Percentiles rank a stretch among this genome's conserved stretches.
phyloP scores from a whole-genome alignment of 1,140 invertebrate genomes.

The Penaeus vannamei region DNA sequence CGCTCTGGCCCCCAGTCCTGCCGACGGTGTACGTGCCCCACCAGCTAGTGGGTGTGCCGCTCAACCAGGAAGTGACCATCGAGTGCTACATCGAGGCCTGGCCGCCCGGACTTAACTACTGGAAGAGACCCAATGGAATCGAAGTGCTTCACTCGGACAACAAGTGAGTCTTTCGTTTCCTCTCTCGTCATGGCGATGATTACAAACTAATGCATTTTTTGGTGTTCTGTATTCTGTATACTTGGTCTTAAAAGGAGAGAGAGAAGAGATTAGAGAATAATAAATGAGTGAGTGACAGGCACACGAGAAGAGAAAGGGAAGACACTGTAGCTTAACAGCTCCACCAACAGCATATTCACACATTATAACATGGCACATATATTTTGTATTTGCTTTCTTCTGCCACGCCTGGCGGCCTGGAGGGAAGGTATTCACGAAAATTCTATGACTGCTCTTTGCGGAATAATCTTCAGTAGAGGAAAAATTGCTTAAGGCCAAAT shows the following conservation, averaged over 20 bases:
- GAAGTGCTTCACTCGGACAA: slow-evolving; percentile 80
- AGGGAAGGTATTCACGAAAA: too few relatives aligned
- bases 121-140: slow-evolving; percentile 63
- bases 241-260: neutral
- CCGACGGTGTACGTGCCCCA: slow-evolving; percentile 90
- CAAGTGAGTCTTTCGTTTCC: slow-evolving; percentile 42
- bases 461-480: too few relatives aligned
- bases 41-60: slow-evolving; percentile 87
- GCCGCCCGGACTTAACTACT: slow-evolving; percentile 84
- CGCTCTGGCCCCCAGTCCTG: slow-evolving; percentile 78
- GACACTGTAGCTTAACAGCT: too few relatives aligned
- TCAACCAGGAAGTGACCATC: slow-evolving; percentile 86
- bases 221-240: neutral
- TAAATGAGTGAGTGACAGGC: slow-evolving; percentile 69
- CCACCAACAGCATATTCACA: too few relatives aligned
- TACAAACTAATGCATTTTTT: too few relatives aligned
- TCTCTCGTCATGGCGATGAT: neutral
- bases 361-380: too few relatives aligned
- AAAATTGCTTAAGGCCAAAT: too few relatives aligned
- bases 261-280: neutral
- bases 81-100: slow-evolving; percentile 92
- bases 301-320: too few relatives aligned
- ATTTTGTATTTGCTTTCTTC: too few relatives aligned
- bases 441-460: too few relatives aligned
- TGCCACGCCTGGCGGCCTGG: too few relatives aligned